phyloP scores from a whole-genome alignment of 2,888 invertebrate genomes.

The Frankliniella fusca region DNA sequence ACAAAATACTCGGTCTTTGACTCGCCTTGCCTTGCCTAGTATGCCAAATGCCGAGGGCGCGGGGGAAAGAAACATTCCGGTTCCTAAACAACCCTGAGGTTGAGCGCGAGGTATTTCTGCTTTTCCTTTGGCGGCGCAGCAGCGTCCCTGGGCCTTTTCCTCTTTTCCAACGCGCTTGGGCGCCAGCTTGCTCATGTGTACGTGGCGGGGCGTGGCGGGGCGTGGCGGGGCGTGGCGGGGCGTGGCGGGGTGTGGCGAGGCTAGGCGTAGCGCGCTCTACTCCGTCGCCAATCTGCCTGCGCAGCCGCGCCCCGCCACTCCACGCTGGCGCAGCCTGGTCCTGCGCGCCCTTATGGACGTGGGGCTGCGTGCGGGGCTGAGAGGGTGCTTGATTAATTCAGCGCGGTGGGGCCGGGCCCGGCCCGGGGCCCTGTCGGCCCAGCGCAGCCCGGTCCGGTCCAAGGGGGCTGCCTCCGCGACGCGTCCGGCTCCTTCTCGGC shows the following conservation, averaged over 20 bases:
- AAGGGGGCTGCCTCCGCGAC: slow-evolving; percentile 22
- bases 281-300: slow-evolving; percentile 23
- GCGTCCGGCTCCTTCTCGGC: slow-evolving; percentile 28
- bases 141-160: too few species aligned
- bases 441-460: background rate
- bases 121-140: too few species aligned
- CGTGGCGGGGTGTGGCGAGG: background rate
- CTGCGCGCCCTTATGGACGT: slow-evolving; percentile 23
- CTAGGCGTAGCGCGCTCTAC: background rate
- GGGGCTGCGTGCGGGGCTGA: slow-evolving; percentile 28
- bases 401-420: background rate
- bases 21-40: too few species aligned
- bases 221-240: slow-evolving; percentile 9
- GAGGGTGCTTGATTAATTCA: slow-evolving; percentile 28
- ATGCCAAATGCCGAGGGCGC: too few species aligned
- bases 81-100: too few species aligned
- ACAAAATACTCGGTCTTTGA: too few species aligned
- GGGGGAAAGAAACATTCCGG: too few species aligned
- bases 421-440: background rate
- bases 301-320: background rate
- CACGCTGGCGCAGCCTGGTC: too few species aligned
- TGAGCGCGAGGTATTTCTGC: too few species aligned
- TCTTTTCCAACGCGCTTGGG: too few species aligned
- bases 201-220: background rate
- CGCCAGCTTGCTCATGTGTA: too few species aligned